A percentile compares a stretch with the other conserved stretches of the same genome.
Evolutionary conservation across 30 jellyfish, hydroid and myxozoan genomes (phyloP).

Genomic region (Aurelia sp.): DNA sequence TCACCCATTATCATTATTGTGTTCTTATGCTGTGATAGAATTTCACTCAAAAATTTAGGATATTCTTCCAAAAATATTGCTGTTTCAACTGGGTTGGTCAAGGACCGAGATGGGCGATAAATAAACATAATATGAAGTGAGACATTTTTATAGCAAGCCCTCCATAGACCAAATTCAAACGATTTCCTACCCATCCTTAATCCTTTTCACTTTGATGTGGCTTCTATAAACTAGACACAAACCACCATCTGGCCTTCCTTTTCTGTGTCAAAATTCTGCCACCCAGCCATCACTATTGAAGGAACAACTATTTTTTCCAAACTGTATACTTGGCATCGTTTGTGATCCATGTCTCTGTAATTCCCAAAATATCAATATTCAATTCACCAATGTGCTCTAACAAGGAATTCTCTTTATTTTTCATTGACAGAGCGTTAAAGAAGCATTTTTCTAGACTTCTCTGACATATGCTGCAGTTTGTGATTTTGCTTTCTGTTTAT

Average conservation of each 20-base stretch:
- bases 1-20: background rate
- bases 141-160: conserved; percentile 24
- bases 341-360: background rate
- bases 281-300: conserved; percentile 23
- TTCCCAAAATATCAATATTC: background rate
- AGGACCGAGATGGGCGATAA: conserved; percentile 12
- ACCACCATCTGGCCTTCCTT: conserved; percentile 8
- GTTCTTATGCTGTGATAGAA: conserved; percentile 13
- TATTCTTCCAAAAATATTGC: conserved; percentile 5
- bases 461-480: conserved; percentile 4
- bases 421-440: conserved; percentile 7
- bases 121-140: background rate
- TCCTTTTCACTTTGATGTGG: conserved; percentile 18
- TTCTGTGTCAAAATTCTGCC: conserved; percentile 11
- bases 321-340: background rate
- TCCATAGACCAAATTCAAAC: conserved; percentile 16
- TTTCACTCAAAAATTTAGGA: conserved; percentile 12
- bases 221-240: background rate
- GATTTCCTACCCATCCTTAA: background rate
- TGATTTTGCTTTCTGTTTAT: conserved; percentile 21
- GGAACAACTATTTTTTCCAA: conserved; percentile 11
- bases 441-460: conserved; percentile 4
- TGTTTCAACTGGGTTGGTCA: conserved; percentile 12
- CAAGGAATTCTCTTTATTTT: conserved; percentile 17
- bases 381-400: conserved; percentile 20